These are phyloP conservation scores for Trichopoda pennipes DNA, from an alignment of 2,888 invertebrate species.

Conservation along the genomic window DNA sequence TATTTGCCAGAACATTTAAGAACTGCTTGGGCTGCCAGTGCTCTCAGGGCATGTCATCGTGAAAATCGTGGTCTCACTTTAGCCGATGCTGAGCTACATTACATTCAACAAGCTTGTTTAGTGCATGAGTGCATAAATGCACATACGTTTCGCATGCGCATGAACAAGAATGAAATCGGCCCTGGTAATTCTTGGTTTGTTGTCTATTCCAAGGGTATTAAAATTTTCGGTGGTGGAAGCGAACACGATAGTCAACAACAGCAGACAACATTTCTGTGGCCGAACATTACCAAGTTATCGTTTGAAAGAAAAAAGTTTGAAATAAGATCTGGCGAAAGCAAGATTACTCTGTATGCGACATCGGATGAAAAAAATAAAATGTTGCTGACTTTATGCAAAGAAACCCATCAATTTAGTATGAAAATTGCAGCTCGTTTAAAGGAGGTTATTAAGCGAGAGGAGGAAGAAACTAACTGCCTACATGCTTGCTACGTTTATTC, in stretches of 20 bases:
- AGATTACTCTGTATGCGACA: slow-evolving; percentile 93
- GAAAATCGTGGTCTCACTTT: slow-evolving; percentile 90
- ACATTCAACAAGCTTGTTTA: slow-evolving; percentile 93
- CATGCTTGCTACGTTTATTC: slow-evolving; percentile 89
- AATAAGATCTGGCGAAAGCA: slow-evolving; percentile 93
- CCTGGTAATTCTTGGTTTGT: slow-evolving; percentile 92
- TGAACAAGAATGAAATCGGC: slow-evolving; percentile 88
- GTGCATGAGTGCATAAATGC: slow-evolving; percentile 93
- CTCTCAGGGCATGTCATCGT: slow-evolving; percentile 88
- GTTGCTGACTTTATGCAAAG: slow-evolving; percentile 91
- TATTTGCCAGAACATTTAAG: slow-evolving; percentile 88
- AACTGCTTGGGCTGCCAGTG: slow-evolving; percentile 82
- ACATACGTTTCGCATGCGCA: slow-evolving; percentile 91
- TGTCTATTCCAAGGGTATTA: slow-evolving; percentile 95
- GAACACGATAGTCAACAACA: slow-evolving; percentile 82
- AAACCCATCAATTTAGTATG: slow-evolving; percentile 98
- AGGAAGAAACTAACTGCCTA: slow-evolving; percentile 88
- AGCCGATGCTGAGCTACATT: slow-evolving; percentile 91
- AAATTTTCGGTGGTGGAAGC: slow-evolving; percentile 87
- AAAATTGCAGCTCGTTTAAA: slow-evolving; percentile 91
- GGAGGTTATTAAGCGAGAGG: slow-evolving; percentile 91
- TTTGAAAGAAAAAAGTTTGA: slow-evolving; percentile 99
- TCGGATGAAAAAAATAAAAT: slow-evolving; percentile 97
- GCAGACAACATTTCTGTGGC: slow-evolving; percentile 94
- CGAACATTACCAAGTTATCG: slow-evolving; percentile 95